Conservation (phyloP, 2,113 vertebrate species). For the Aythya baeri region DNA sequence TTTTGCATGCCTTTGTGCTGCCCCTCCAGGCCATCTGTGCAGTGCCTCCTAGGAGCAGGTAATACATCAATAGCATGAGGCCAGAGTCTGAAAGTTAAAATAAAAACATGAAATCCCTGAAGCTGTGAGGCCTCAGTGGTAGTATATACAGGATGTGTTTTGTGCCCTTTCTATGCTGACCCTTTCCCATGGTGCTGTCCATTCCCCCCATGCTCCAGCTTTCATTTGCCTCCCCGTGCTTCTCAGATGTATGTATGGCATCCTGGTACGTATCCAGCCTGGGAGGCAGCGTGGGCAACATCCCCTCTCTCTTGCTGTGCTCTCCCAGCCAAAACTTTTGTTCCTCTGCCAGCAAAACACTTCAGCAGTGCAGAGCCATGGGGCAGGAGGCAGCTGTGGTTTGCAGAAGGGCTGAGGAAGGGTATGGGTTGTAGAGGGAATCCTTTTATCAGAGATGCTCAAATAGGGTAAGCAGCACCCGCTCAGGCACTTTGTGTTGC, state of each 20-base stretch:
- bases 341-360: background rate
- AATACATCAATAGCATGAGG: background rate
- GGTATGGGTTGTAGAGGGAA: background rate
- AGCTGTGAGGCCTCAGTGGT: background rate
- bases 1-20: background rate
- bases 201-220: fast-evolving
- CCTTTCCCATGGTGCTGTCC: fast-evolving
- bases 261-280: background rate
- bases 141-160: background rate
- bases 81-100: background rate
- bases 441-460: background rate
- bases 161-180: background rate
- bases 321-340: fast-evolving
- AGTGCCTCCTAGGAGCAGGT: background rate
- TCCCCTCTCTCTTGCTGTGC: fast-evolving
- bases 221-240: fast-evolving
- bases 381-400: background rate
- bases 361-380: fast-evolving
- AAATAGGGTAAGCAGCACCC: background rate
- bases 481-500: background rate
- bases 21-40: background rate
- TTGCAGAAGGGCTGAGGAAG: background rate
- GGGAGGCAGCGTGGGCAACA: background rate
- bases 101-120: background rate
- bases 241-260: fast-evolving